These are phyloP conservation scores for Pseudanteris insignis DNA, from an alignment of 2,888 invertebrate genomes.

Conservation along the genomic window DNA sequence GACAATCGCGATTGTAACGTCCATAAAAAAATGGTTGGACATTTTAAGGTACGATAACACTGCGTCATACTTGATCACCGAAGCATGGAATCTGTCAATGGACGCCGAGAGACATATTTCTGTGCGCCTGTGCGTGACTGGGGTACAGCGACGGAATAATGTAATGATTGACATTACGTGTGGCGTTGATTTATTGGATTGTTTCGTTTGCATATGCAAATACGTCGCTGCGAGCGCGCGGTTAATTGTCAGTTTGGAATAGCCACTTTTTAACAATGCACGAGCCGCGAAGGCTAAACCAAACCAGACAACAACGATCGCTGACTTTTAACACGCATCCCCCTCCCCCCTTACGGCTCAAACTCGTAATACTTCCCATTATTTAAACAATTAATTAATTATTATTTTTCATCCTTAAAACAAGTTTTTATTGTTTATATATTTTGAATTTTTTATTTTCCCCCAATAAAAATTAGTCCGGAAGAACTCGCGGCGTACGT, in stretches of 20 bases:
- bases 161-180: slow-evolving; percentile 47
- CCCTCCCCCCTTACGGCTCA: too few relatives aligned
- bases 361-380: too few relatives aligned
- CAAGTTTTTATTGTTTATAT: too few relatives aligned
- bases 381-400: too few relatives aligned
- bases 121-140: slow-evolving; percentile 42
- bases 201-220: slow-evolving; percentile 42
- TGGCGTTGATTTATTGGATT: slow-evolving; percentile 46
- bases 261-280: slow-evolving; percentile 23
- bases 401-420: too few relatives aligned
- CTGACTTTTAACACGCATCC: too few relatives aligned
- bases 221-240: slow-evolving; percentile 19
- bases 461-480: too few relatives aligned
- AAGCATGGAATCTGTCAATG: slow-evolving; percentile 46
- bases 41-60: slow-evolving; percentile 31
- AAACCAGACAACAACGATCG: slow-evolving; percentile 13
- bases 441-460: too few relatives aligned
- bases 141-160: slow-evolving; percentile 36
- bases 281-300: slow-evolving; percentile 12
- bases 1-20: slow-evolving; percentile 18
- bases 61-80: slow-evolving; percentile 40
- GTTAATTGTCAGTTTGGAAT: slow-evolving; percentile 37
- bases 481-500: too few relatives aligned
- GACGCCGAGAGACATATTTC: slow-evolving; percentile 42
- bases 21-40: slow-evolving; percentile 20